Evolutionary conservation across 2,797 vertebrate genomes (phyloP).

Genomic region (Phoebastria nigripes): DNA sequence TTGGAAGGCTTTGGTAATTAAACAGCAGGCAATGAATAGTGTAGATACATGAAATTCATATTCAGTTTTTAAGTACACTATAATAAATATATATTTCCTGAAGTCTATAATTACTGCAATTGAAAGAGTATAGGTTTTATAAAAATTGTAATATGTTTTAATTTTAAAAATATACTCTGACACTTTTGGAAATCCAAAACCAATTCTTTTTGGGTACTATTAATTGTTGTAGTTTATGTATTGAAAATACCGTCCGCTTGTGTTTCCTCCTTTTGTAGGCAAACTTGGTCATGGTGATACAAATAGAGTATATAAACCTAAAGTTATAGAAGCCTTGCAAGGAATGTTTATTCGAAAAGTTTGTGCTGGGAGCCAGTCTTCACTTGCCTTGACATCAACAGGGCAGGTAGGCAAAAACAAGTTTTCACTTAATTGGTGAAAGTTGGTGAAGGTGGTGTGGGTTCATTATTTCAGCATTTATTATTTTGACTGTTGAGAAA

Average conservation of each 20-base stretch:
- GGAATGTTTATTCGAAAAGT: slow-evolving; percentile 86
- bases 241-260: not conserved
- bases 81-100: not conserved
- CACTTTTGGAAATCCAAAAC: not conserved
- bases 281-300: slow-evolving; percentile 84
- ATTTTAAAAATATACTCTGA: not conserved
- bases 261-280: slow-evolving; percentile 62
- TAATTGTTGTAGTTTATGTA: not conserved
- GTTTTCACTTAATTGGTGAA: not conserved
- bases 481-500: not conserved
- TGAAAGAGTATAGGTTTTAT: not conserved
- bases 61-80: not conserved
- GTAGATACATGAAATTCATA: not conserved
- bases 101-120: not conserved
- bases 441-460: not conserved
- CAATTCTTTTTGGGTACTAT: not conserved
- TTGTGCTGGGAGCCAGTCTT: slow-evolving; percentile 83
- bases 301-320: slow-evolving; percentile 83
- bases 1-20: not conserved
- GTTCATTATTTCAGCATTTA: not conserved
- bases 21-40: not conserved
- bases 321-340: slow-evolving; percentile 83
- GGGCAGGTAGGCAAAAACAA: slow-evolving; percentile 74
- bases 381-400: slow-evolving; percentile 81
- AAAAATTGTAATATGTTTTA: not conserved